Conservation (phyloP, 2,797 vertebrate species). For the Meriones psammophilus region DNA sequence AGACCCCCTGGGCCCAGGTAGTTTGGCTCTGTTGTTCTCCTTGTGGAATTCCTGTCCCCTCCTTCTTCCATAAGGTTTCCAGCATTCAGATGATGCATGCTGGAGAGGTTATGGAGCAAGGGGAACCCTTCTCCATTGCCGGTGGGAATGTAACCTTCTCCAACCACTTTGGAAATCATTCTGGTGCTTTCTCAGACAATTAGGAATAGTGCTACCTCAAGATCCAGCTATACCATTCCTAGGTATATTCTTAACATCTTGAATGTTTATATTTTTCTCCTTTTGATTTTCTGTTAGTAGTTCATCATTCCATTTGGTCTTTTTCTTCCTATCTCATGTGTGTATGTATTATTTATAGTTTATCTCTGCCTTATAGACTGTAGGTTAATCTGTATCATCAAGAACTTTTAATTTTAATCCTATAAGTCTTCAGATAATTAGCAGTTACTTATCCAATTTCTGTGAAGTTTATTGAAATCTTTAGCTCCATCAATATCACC, state of each 20-base stretch:
- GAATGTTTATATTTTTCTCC: conserved; percentile 44
- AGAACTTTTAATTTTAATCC: background rate
- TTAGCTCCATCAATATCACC: background rate
- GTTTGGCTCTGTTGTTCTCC: too few species aligned
- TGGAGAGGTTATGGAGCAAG: too few species aligned
- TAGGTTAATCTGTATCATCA: background rate
- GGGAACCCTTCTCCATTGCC: too few species aligned
- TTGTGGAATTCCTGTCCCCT: too few species aligned
- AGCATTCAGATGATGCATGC: too few species aligned
- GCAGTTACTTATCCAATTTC: background rate
- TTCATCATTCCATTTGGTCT: background rate
- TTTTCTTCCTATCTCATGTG: background rate
- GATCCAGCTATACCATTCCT: too few species aligned
- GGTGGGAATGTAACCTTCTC: too few species aligned
- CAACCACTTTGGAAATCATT: too few species aligned
- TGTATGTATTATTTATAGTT: background rate
- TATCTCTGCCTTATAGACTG: background rate
- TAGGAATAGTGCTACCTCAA: too few species aligned
- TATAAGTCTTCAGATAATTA: background rate
- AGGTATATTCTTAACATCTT: background rate
- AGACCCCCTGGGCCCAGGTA: too few species aligned
- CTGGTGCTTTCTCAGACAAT: too few species aligned
- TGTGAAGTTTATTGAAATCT: background rate
- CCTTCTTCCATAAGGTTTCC: too few species aligned
- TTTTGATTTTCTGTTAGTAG: background rate